Base-by-base conservation (phyloP, 2,797 vertebrate genomes). In the Antrozous pallidus region DNA sequence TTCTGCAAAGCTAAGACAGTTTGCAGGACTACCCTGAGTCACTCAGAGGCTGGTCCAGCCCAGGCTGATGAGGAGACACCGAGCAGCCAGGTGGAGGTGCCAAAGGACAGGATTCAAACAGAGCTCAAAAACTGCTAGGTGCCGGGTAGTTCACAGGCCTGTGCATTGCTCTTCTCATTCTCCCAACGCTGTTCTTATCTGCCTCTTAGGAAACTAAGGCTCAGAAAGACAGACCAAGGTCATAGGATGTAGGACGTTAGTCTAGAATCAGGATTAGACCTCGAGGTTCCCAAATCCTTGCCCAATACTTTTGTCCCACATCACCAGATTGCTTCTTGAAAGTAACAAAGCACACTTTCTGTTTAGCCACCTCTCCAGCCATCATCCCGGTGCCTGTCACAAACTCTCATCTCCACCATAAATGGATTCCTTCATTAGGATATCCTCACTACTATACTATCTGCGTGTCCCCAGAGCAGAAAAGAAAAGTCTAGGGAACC, bases 281-380 rank as follows among this genome's bases (percentile, higher is more conserved):
- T 49, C 20, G 20, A 22, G 16, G 56, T 93, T 96, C 49, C 51
- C 69, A 65, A 91, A 79, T 84, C 73, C 13, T 78, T 26, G 26
- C 63, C 47, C 54, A 86, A 0, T 13, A 45, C 3, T 90, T 47
- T 86, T 67, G 69, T 47, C 4, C 42, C 38, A 75, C 10, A 69
- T 45, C 24, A 85, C 47, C 36, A 85, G 80, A 42, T 47, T 80
- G 69, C 67, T 90, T 90, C 75, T 93, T 61, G 40, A 91, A 91
- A 96, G 91, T 65, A 94, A 81, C 26, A 73, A 95, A 61, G 65
- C 22, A 8, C n/a, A 77, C 63, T 81, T 49, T 67, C 77, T 45
- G 58, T 38, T 26, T 28, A 56, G 63, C 74, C 58, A 22, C 33
- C 24, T 83, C 81, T 58, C 42, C n/a, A 33, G 84, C 20, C 54